These are phyloP conservation scores for Gallinago undulata DNA, from an alignment of 2,113 vertebrate species.

Conservation along the genomic window DNA sequence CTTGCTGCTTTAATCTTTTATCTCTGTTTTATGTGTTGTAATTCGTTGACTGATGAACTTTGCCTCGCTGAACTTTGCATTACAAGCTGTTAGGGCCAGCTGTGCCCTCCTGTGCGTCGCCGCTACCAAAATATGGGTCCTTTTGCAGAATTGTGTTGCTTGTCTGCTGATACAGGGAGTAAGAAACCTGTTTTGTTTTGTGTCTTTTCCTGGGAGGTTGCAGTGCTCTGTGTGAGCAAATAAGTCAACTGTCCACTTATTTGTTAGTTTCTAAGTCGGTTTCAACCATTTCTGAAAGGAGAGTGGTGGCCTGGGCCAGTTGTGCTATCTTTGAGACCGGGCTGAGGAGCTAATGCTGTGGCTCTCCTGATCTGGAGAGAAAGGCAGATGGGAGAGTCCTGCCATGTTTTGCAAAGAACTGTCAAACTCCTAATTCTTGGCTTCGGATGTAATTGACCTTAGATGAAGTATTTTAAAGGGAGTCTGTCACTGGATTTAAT, in stretches of 20 bases:
- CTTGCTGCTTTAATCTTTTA: not conserved
- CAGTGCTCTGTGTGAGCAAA: not conserved
- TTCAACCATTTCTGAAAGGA: not conserved
- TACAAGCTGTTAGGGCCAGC: not conserved
- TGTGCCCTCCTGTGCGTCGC: not conserved
- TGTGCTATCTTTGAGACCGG: not conserved
- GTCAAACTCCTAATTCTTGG: not conserved
- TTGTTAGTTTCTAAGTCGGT: not conserved
- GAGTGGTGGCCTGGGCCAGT: not conserved
- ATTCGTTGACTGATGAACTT: constrained; percentile 31
- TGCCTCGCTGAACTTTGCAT: constrained; percentile 40
- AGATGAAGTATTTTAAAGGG: not conserved
- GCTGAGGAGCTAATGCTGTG: not conserved
- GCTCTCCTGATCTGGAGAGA: not conserved
- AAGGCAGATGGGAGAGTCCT: not conserved
- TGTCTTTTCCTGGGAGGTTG: not conserved
- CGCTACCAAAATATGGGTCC: not conserved
- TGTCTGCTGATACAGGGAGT: not conserved
- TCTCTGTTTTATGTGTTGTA: not conserved
- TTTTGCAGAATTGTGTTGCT: not conserved
- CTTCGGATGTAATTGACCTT: not conserved
- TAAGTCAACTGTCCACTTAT: not conserved
- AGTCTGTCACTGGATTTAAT: not conserved
- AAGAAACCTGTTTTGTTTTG: not conserved
- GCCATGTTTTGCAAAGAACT: not conserved